These are phyloP conservation scores for Temnothorax curvispinosus DNA, from an alignment of 1,140 invertebrate species.

Conservation along the genomic window DNA sequence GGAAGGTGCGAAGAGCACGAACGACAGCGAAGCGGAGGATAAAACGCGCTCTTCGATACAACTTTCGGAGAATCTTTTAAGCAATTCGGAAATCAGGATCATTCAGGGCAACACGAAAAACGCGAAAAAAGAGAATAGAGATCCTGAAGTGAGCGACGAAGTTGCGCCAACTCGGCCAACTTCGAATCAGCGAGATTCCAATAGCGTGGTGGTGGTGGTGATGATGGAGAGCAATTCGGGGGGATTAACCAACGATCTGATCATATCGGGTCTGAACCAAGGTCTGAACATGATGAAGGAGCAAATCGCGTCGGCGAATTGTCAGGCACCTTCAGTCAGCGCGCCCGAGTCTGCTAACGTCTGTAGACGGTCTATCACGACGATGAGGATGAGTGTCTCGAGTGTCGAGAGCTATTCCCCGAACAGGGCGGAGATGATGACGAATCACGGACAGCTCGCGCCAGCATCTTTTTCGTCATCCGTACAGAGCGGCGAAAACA, in stretches of 20 bases:
- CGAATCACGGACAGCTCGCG: background rate
- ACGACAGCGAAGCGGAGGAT: background rate
- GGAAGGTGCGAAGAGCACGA: background rate
- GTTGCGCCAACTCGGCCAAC: background rate
- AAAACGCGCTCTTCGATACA: background rate
- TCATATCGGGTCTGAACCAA: slow-evolving; percentile 77
- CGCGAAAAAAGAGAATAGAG: slow-evolving; percentile 25
- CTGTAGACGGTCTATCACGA: slow-evolving; percentile 33
- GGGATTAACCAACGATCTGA: slow-evolving; percentile 67
- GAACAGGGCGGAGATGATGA: background rate
- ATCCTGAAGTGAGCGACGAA: background rate
- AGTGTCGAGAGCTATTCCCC: slow-evolving; percentile 47
- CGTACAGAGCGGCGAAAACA: background rate
- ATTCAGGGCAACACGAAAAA: slow-evolving; percentile 7
- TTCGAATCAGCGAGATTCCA: slow-evolving; percentile 40
- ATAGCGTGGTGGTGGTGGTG: slow-evolving; percentile 80
- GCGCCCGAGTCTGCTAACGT: background rate
- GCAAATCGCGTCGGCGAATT: background rate
- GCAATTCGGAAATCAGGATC: background rate
- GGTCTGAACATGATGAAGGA: slow-evolving; percentile 70
- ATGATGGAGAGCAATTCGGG: slow-evolving; percentile 72
- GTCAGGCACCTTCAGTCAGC: background rate
- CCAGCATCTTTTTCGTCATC: background rate
- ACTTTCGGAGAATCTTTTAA: background rate
- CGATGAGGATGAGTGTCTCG: slow-evolving; percentile 61